Evolutionary conservation across 2,888 invertebrate species (phyloP).

Genomic region (Lasioglossum morio): DNA sequence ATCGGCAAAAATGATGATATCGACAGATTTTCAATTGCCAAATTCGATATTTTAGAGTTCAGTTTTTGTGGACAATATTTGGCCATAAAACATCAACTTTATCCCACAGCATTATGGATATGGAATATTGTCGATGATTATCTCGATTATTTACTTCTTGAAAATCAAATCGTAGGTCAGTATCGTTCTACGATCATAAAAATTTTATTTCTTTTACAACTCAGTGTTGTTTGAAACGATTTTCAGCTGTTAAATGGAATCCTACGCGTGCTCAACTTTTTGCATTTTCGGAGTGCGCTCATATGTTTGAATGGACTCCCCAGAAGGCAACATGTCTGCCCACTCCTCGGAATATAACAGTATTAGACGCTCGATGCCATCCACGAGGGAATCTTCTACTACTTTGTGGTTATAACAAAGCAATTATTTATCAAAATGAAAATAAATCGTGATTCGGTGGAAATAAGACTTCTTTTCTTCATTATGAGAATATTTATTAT

Average conservation of each 20-base stretch:
- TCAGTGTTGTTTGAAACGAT: neutral
- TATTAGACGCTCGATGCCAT: slow-evolving; percentile 78
- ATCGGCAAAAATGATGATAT: slow-evolving; percentile 70
- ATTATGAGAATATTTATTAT: neutral
- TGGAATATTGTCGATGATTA: slow-evolving; percentile 79
- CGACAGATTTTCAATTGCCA: slow-evolving; percentile 70
- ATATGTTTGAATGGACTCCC: slow-evolving; percentile 79
- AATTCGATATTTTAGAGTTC: slow-evolving; percentile 79
- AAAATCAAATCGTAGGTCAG: slow-evolving; percentile 78
- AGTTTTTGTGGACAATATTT: slow-evolving; percentile 80
- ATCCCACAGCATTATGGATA: slow-evolving; percentile 81
- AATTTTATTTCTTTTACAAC: neutral
- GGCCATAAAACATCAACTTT: slow-evolving; percentile 79
- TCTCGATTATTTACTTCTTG: slow-evolving; percentile 79
- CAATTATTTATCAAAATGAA: slow-evolving; percentile 59
- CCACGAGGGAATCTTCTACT: slow-evolving; percentile 71
- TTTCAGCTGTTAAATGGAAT: slow-evolving; percentile 78
- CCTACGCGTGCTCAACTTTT: slow-evolving; percentile 71
- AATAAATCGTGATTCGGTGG: slow-evolving; percentile 34
- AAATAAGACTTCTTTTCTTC: neutral
- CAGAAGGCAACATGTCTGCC: slow-evolving; percentile 68
- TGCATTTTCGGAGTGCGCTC: slow-evolving; percentile 76
- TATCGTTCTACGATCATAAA: neutral
- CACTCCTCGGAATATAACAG: slow-evolving; percentile 76
- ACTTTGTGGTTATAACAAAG: slow-evolving; percentile 81